Base-by-base conservation (phyloP, 2,113 vertebrate species). In the Dendropsophus ebraccatus region DNA sequence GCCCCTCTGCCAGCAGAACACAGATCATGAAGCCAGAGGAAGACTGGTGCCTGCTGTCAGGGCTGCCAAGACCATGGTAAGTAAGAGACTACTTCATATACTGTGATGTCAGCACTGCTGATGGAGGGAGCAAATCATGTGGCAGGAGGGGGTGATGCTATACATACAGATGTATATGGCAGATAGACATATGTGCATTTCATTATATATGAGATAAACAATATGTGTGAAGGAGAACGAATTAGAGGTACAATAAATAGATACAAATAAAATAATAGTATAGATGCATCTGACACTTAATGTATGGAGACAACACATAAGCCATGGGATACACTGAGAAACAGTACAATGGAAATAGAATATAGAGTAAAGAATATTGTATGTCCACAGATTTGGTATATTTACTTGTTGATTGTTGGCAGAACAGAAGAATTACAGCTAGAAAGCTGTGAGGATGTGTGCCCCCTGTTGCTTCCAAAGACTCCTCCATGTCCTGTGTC, bases 41-140 rank as follows among this genome's bases (percentile, higher is more conserved):
- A 21, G 47, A 56, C 32, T 73, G 50, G 28, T 52, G 65, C 65
- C 69, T 50, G 67, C 65, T 56, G 67, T 35, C 76, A 54, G 74
- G 74, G 32, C 35, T 80, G 54, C 37, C 25, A 17, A 25, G 35
- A 41, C 23, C 2, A 4, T 50, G 80, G 80, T 82, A 70, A 82
- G 80, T 70, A 70, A 49, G 60, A 49, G 37, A 45, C 62, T 81
- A 62, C 67, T 81, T 67, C 25, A 45, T 45, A 81, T 35, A 54
- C 45, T 83, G 49, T 83, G 49, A 72, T 49, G 56, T 37, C 47
- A 83, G 80, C 65, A 82, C 35, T 32, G 30, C 52, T 60, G 32
- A 62, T 30, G n/a, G 25, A 50, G 47, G 47, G 45, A 17, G 47
- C 21, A 14, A 14, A 45, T 25, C 41, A 1, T 69, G 65, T 30